Conservation (phyloP, 2,888 invertebrate species). For the Melanophora roralis region DNA sequence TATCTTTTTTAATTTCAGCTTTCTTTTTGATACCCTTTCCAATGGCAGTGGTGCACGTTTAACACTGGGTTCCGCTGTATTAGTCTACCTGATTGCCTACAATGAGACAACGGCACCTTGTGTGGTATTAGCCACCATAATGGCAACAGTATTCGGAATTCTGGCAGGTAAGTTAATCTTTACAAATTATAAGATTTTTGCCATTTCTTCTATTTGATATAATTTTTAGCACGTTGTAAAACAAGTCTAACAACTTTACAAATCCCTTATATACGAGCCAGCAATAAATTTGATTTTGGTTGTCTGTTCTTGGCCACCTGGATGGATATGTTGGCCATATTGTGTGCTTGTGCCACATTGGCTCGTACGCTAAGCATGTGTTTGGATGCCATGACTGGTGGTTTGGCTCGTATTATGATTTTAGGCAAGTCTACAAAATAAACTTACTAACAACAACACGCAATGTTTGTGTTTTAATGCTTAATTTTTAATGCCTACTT, state of each 20-base stretch:
- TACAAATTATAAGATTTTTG: neutral
- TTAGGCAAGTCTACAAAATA: conserved; percentile 73
- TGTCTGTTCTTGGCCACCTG: conserved; percentile 78
- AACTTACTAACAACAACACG: neutral
- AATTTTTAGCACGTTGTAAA: conserved; percentile 73
- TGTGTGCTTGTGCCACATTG: conserved; percentile 79
- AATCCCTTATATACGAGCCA: conserved; percentile 77
- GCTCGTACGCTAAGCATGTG: conserved; percentile 80
- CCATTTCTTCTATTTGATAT: neutral
- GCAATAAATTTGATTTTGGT: conserved; percentile 77
- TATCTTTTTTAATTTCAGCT: conserved; percentile 61
- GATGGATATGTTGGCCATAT: conserved; percentile 79
- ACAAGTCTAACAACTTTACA: conserved; percentile 75
- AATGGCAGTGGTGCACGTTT: conserved; percentile 75
- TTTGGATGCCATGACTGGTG: conserved; percentile 80
- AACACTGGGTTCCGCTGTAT: conserved; percentile 75
- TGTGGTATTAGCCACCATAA: conserved; percentile 72
- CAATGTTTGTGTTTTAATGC: neutral
- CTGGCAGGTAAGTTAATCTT: conserved; percentile 72
- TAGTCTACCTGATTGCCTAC: conserved; percentile 74
- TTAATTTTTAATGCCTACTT: conserved; percentile 63
- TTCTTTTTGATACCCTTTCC: conserved; percentile 72
- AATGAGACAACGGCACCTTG: conserved; percentile 76
- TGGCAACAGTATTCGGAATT: conserved; percentile 73
- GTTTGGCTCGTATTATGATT: conserved; percentile 79